phyloP scores from a whole-genome alignment of 2,113 vertebrate species.

The Bufo gargarizans region DNA sequence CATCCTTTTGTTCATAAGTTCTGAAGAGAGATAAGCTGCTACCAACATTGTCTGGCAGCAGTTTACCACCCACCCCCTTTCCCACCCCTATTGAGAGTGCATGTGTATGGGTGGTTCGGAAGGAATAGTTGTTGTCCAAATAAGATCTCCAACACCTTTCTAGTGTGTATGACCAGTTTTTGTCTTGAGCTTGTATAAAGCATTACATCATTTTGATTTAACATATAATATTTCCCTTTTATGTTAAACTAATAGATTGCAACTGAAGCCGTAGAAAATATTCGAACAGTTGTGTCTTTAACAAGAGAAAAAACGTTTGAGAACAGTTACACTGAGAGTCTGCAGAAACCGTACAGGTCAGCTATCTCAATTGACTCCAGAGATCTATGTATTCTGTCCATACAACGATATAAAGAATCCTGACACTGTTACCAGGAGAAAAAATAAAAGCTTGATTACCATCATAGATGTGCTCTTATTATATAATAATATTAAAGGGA shows the following conservation, averaged over 20 bases:
- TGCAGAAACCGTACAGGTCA: constrained; percentile 62
- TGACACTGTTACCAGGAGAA: not conserved
- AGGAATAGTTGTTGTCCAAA: too few species aligned
- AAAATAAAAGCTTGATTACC: too few species aligned
- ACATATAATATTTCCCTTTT: constrained; percentile 10
- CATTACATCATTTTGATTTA: not conserved
- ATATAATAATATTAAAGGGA: too few species aligned
- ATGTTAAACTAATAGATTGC: constrained; percentile 60
- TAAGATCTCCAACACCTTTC: too few species aligned
- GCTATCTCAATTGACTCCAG: not conserved
- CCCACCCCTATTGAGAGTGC: too few species aligned
- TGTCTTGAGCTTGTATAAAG: not conserved
- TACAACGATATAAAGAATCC: not conserved
- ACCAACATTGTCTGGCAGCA: too few species aligned
- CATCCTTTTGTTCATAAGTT: too few species aligned
- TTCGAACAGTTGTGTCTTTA: constrained; percentile 64
- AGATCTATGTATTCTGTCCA: not conserved
- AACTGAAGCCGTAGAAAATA: constrained; percentile 64
- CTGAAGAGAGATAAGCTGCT: too few species aligned
- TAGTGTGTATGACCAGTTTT: too few species aligned
- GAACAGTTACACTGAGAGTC: constrained; percentile 61
- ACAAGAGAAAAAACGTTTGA: constrained; percentile 64
- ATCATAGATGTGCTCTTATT: too few species aligned
- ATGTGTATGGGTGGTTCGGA: too few species aligned
- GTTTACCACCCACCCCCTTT: too few species aligned